Evolutionary conservation across 2,888 invertebrate genomes (phyloP), one percentile per base, ranked within the genome.

Genomic region (Bellardia pandia): DNA sequence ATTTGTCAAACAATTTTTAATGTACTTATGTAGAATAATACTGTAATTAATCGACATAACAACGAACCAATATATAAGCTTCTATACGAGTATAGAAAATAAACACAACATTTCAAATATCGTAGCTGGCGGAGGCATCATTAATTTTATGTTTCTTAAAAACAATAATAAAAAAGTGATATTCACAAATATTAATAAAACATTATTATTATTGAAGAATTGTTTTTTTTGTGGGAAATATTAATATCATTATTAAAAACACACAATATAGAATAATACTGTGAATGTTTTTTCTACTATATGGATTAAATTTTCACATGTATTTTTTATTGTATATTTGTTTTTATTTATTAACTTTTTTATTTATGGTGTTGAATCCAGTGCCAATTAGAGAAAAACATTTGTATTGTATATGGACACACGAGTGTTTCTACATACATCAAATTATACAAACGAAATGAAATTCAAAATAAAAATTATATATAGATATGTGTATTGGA

Each of bases 331-430:
- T 40, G 6, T 56, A 14, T 40, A 23, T 64, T 62, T 51, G n/a
- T 58, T 58, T n/a, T 51, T 51, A n/a, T 51, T 51, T 51, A n/a
- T 51, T 51, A n/a, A 71, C 42, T 82, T 40, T 80, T 37, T 64
- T 85, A 85, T 85, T 87, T 87, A 85, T 87, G 85, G 82, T 42
- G 78, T 68, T 82, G 75, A 51, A 87, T 87, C 75, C 85, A 85
- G 85, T 85, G 87, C 87, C 87, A 87, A 87, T 87, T 87, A 87
- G 75, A 78, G 78, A 85, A 82, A 51, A 86, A 86, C 74, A 74
- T 53, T 80, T 86, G 77, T 69, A 85, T 23, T 23, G 23, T 77
- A 78, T 58, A 66, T 74, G 58, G 60, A 77, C 60, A 64, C 53
- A 77, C 74, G 66, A 56, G 60, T 53, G 64, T 60, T 16, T n/a